Percentiles rank a stretch among this genome's conserved stretches.
These are phyloP conservation scores for Mus caroli DNA, from an alignment of 2,797 vertebrate genomes.

Conservation along the genomic window DNA sequence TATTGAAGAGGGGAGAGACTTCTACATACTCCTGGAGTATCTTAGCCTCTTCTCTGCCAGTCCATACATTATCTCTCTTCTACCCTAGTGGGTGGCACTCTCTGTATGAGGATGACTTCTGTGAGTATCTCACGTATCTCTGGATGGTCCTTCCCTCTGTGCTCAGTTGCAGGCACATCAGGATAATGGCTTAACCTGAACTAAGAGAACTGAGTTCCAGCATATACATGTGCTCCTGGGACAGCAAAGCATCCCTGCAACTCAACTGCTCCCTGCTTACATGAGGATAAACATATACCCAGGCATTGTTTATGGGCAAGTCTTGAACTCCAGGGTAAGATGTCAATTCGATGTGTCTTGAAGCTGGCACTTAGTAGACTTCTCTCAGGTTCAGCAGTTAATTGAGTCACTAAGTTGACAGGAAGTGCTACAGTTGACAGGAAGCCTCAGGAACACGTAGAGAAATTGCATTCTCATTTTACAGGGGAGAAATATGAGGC, in stretches of 20 bases:
- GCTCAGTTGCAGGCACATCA: not conserved
- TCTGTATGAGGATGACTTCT: not conserved
- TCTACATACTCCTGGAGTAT: not conserved
- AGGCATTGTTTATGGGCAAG: not conserved
- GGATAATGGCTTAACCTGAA: not conserved
- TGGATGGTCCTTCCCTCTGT: not conserved
- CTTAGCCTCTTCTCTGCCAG: not conserved
- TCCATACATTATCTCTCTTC: not conserved
- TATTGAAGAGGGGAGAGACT: not conserved
- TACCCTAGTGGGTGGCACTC: not conserved
- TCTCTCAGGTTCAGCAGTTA: conserved; percentile 31
- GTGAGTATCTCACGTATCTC: not conserved
- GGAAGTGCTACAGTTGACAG: not conserved
- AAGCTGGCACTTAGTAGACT: not conserved
- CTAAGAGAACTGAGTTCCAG: not conserved
- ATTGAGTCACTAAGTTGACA: conserved; percentile 27
- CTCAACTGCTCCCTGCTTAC: not conserved
- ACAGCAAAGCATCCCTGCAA: not conserved
- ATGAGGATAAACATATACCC: not conserved
- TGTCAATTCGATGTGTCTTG: conserved; percentile 9
- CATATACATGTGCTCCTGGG: not conserved
- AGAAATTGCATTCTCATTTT: conserved; percentile 42
- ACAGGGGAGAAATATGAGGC: conserved; percentile 9
- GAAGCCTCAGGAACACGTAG: not conserved
- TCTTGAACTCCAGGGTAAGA: not conserved